Percentiles rank a stretch among this genome's conserved stretches.
phyloP scores from a whole-genome alignment of 2,888 invertebrate species.

The Chorisops tibialis region DNA sequence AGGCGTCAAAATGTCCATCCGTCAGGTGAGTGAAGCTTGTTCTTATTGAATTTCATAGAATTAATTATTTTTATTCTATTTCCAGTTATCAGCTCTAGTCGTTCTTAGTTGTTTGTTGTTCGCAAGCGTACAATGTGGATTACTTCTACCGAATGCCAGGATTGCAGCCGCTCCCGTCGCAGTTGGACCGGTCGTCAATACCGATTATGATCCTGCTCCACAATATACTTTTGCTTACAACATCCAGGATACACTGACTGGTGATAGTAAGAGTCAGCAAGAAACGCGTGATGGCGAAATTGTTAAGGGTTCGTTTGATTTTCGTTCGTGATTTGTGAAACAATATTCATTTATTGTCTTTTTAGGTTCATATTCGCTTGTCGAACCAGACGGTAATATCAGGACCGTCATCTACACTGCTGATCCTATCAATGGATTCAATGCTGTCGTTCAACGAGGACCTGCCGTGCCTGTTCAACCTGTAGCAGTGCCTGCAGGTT shows the following conservation, averaged over 20 bases:
- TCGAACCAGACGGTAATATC: slow-evolving; percentile 60
- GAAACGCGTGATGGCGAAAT: slow-evolving; percentile 61
- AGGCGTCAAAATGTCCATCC: neutral
- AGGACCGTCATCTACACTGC: slow-evolving; percentile 61
- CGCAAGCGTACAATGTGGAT: slow-evolving; percentile 4
- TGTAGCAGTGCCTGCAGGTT: slow-evolving; percentile 36
- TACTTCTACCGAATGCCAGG: neutral
- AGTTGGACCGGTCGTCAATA: slow-evolving; percentile 37
- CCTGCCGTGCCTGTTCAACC: slow-evolving; percentile 43
- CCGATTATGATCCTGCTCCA: slow-evolving; percentile 48
- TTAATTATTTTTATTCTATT: neutral
- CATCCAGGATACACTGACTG: slow-evolving; percentile 65
- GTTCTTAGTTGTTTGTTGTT: neutral
- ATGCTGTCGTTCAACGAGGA: slow-evolving; percentile 63
- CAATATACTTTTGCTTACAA: slow-evolving; percentile 68
- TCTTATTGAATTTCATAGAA: neutral
- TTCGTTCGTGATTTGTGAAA: neutral
- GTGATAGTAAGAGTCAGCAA: slow-evolving; percentile 57
- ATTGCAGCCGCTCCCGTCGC: slow-evolving; percentile 33
- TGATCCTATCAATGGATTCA: slow-evolving; percentile 61
- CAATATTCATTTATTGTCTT: neutral
- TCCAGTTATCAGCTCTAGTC: neutral
- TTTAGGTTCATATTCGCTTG: slow-evolving; percentile 58
- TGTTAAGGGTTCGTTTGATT: slow-evolving; percentile 50
- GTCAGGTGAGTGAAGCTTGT: neutral